phyloP scores from a whole-genome alignment of 1,140 invertebrate genomes.

The Epicauta chinensis region DNA sequence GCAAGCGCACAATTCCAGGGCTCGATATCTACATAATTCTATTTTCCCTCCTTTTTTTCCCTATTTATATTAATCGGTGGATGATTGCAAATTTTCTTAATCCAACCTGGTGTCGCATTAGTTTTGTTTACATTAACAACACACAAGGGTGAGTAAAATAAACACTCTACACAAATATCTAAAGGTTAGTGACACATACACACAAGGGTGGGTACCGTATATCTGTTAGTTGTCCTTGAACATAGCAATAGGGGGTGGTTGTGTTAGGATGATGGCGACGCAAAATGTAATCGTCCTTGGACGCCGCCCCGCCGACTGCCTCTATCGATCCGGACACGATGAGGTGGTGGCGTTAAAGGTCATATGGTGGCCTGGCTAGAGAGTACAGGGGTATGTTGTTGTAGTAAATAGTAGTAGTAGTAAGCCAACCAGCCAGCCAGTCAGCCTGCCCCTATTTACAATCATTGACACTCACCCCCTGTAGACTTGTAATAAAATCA shows the following conservation, averaged over 20 bases:
- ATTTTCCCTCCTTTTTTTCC: too few species aligned
- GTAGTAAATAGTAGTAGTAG: too few species aligned
- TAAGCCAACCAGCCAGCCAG: too few species aligned
- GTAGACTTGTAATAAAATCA: too few species aligned
- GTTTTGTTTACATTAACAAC: not conserved
- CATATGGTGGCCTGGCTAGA: conserved; percentile 13
- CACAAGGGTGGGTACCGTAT: conserved; percentile 4
- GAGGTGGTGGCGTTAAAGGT: conserved; percentile 11
- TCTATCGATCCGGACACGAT: conserved; percentile 23
- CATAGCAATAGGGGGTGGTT: conserved; percentile 6
- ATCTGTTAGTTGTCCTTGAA: conserved; percentile 18
- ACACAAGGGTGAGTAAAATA: not conserved
- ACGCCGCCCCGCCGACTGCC: conserved; percentile 24
- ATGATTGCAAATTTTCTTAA: too few species aligned
- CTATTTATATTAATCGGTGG: too few species aligned
- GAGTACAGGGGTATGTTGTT: too few species aligned
- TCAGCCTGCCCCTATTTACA: too few species aligned
- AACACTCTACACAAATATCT: not conserved
- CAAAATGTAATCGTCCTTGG: conserved; percentile 18
- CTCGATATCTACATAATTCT: too few species aligned
- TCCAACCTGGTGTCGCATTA: conserved; percentile 1
- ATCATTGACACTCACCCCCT: not conserved
- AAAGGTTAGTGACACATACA: not conserved
- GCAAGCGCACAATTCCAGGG: not conserved
- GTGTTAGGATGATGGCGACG: conserved; percentile 14